These are phyloP conservation scores for Ageneiosus marmoratus DNA, from an alignment of 2,113 vertebrate genomes.

Conservation along the genomic window DNA sequence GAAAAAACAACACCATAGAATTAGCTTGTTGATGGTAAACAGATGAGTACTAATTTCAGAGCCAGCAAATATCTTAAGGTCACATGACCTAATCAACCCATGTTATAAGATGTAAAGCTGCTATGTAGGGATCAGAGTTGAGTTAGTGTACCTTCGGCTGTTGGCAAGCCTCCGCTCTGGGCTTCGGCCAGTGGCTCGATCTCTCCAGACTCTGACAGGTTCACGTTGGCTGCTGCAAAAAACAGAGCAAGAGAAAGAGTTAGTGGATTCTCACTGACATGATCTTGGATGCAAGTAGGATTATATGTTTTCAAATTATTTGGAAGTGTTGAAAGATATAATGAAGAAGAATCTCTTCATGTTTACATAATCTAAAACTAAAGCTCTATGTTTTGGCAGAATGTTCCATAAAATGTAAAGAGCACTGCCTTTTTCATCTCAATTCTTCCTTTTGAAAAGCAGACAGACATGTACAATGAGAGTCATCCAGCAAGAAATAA, in stretches of 20 bases:
- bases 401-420: background rate
- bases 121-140: slow-evolving; percentile 1
- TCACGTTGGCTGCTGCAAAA: slow-evolving; percentile 69
- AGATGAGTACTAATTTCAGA: slow-evolving; percentile 9
- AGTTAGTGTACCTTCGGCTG: slow-evolving; percentile 75
- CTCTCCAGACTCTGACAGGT: slow-evolving; percentile 71
- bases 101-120: background rate
- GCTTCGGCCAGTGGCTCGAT: slow-evolving; percentile 73
- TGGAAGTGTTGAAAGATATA: slow-evolving; percentile 17
- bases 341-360: background rate
- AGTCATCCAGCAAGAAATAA: slow-evolving; percentile 5
- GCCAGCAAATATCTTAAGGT: background rate
- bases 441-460: background rate
- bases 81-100: background rate
- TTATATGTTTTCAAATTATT: slow-evolving; percentile 10
- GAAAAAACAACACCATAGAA: background rate
- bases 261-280: slow-evolving; percentile 32
- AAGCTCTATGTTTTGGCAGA: slow-evolving; percentile 3
- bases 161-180: slow-evolving; percentile 76
- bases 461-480: slow-evolving; percentile 16
- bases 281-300: background rate
- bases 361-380: slow-evolving; percentile 18
- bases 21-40: slow-evolving; percentile 18
- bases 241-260: slow-evolving; percentile 38
- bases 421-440: background rate